Evolutionary conservation across 2,888 invertebrate genomes (phyloP), one percentile per base, ranked within the genome.

Genomic region (Ernsta delagoae): DNA sequence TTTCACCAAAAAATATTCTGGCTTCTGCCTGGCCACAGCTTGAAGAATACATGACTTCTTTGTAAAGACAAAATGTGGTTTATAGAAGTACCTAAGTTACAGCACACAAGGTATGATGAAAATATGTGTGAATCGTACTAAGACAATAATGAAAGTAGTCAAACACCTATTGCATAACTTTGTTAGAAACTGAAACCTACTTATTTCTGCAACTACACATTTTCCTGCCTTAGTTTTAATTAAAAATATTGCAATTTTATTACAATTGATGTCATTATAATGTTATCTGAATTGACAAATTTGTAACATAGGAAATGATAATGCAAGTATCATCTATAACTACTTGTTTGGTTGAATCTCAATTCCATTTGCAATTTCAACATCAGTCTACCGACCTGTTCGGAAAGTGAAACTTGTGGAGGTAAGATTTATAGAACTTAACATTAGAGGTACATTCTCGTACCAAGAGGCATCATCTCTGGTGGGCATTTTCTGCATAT

Each of bases 401-500:
- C 12, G 12, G 43, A 64, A 64, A 64, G 63, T 64, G 63, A 64
- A 64, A 64, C 24, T 3, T 4, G 7, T 62, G 50, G 6, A n/a
- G 24, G 31, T 39, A 34, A 43, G 56, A 68, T 9, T 68, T 63
- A 39, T 68, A 36, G 36, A 69, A 71, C 60, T 63, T 63, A 72
- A 72, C 65, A 50, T 16, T 67, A 70, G 50, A 70, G 64, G 70
- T 72, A 70, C 74, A 74, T 70, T 73, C 75, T 79, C 86, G 83
- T 92, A 92, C 92, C 92, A 91, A 81, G 90, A 85, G 79, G 84
- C 84, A 85, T 92, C 92, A 72, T 90, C 91, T 85, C 82, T 87
- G 73, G 85, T 79, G 70, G 88, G 90, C 88, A 92, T 87, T 82
- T 92, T 91, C 88, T 92, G 93, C 92, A 92, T 92, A 82, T 92